These are phyloP conservation scores for Tenodera sinensis DNA, from an alignment of 2,888 invertebrate species.

Conservation along the genomic window DNA sequence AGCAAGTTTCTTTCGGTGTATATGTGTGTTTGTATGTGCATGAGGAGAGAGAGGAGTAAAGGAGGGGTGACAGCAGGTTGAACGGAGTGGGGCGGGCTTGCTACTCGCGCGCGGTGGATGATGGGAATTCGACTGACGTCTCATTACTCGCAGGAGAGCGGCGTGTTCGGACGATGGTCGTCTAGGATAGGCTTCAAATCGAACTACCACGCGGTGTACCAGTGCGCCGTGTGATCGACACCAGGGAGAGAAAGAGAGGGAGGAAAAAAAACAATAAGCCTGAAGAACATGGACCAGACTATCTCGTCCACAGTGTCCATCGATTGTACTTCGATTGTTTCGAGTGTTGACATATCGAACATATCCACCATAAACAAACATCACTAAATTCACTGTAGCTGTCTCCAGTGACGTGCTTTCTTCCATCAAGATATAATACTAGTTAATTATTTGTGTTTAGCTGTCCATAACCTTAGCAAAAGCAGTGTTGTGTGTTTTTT, in stretches of 20 bases:
- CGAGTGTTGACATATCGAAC: not conserved
- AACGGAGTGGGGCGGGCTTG: not conserved
- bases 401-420: not conserved
- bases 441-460: not conserved
- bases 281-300: not conserved
- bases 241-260: not conserved
- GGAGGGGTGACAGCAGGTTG: not conserved
- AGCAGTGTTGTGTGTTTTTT: not conserved
- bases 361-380: not conserved
- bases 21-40: not conserved
- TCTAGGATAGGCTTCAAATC: not conserved
- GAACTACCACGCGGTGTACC: not conserved
- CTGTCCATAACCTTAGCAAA: not conserved
- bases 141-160: constrained; percentile 26
- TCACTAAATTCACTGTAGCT: not conserved
- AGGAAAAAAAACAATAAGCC: not conserved
- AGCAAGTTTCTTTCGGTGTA: constrained; percentile 14
- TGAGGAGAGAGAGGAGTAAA: not conserved
- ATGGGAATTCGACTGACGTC: constrained; percentile 34
- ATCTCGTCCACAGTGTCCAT: not conserved
- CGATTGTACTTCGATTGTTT: not conserved
- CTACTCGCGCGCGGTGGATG: constrained; percentile 33
- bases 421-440: not conserved
- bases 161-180: constrained; percentile 7
- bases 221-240: not conserved